Percentiles rank a stretch among this genome's conserved stretches.
Conservation (phyloP, 2,888 invertebrate genomes). For the Cerceris ruficornis region DNA sequence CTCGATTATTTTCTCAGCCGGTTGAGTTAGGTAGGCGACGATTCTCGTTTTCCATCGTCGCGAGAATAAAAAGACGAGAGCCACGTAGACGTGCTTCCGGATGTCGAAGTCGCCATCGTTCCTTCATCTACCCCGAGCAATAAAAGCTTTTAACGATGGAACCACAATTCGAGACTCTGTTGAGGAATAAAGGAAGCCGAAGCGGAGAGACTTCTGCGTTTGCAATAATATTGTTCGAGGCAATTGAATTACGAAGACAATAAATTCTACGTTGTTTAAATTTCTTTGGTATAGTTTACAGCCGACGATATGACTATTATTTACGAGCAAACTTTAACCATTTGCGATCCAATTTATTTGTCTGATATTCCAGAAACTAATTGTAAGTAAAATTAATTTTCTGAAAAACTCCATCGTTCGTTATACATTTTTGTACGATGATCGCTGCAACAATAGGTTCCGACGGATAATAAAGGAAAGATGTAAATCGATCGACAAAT, state of each 20-base stretch:
- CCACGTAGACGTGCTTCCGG: conserved; percentile 48
- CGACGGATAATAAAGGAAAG: too few species aligned
- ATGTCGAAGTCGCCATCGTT: conserved; percentile 35
- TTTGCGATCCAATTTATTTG: neutral
- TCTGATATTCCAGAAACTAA: neutral
- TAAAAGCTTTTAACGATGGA: conserved; percentile 73
- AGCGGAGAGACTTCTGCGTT: conserved; percentile 28
- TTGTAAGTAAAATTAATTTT: too few species aligned
- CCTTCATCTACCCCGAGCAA: conserved; percentile 52
- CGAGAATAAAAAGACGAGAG: conserved; percentile 47
- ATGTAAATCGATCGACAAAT: too few species aligned
- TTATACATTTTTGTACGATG: too few species aligned
- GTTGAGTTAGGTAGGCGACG: conserved; percentile 20
- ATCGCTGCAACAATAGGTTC: too few species aligned
- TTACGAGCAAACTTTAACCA: conserved; percentile 4
- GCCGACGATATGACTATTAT: neutral
- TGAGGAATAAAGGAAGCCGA: conserved; percentile 36
- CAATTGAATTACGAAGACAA: conserved; percentile 4
- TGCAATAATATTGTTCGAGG: conserved; percentile 30
- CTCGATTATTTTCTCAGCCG: conserved; percentile 60
- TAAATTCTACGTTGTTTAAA: conserved; percentile 25
- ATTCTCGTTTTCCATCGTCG: conserved; percentile 53
- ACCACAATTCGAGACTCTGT: conserved; percentile 31
- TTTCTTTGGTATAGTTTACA: conserved; percentile 8
- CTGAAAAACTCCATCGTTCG: too few species aligned